Evolutionary conservation across 2,888 invertebrate species (phyloP), one percentile per base, ranked within the genome.

Genomic region (Hipparchia semele): DNA sequence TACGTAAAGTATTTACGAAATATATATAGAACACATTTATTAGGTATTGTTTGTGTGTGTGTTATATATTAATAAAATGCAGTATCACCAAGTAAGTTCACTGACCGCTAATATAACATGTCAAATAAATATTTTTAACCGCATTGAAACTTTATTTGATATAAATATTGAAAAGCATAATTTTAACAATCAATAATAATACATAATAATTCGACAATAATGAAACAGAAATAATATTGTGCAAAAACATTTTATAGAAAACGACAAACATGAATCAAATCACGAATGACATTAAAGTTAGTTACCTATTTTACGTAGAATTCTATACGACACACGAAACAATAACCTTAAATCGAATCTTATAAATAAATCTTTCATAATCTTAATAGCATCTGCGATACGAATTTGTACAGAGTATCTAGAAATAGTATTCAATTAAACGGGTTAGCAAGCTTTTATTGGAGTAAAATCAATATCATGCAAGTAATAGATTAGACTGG

Each of bases 321-420:
- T 10, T 64, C 46, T 64, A 64, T 64, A 49, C 49, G 64, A 53
- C 65, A 10, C 23, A 68, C 53, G 53, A 70, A 70, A 75, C 68
- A 73, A 75, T 75, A 75, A 73, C 73, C 69, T 70, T 68, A 73
- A 70, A 72, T 71, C 66, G 53, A 66, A 72, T 76, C 72, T 69
- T 67, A 70, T 68, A 71, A 84, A 87, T 86, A 87, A 87, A 86
- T 86, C 84, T 85, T 86, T 79, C 81, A 77, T 88, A 83, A 91
- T 92, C 91, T 91, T 90, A 91, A 92, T 90, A 90, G 90, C 87
- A 91, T 91, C 91, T 86, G 75, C 76, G 74, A 70, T 73, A 76
- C 72, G 58, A 73, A 73, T 73, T 77, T 82, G 80, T 61, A 88
- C 87, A 86, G 86, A 90, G 88, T 84, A 87, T 89, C 87, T 86